phyloP scores from a whole-genome alignment of 2,113 vertebrate species.

The Ochotona princeps region DNA sequence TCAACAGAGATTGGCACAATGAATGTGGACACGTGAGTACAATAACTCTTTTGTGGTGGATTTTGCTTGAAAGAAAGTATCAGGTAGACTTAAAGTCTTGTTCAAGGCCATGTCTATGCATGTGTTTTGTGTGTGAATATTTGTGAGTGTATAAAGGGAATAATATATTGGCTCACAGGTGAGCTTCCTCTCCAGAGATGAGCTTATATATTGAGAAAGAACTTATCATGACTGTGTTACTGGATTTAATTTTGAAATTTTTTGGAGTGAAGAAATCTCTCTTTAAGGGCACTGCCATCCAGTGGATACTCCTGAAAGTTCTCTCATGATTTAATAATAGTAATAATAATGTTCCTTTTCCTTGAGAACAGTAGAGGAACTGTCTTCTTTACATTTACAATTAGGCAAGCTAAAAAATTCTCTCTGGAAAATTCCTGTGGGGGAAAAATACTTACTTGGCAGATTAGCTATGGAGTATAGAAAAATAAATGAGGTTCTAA shows the following conservation, averaged over 20 bases:
- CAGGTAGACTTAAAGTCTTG: neutral
- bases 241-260: slow-evolving; percentile 15
- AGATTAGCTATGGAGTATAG: neutral
- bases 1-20: neutral
- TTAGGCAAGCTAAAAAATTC: neutral
- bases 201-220: neutral
- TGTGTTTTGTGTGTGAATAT: neutral
- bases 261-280: neutral
- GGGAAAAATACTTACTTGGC: neutral
- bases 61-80: neutral
- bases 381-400: slow-evolving; percentile 52
- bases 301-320: neutral
- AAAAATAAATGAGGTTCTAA: neutral
- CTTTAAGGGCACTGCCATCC: neutral
- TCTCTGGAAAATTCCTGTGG: neutral
- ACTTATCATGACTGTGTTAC: neutral
- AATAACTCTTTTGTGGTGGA: neutral
- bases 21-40: neutral
- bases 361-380: slow-evolving; percentile 36
- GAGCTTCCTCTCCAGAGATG: neutral
- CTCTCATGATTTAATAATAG: neutral
- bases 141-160: neutral
- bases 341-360: neutral
- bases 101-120: neutral
- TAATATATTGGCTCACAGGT: neutral